A percentile compares a stretch with the other conserved stretches of the same genome.
Conservation (phyloP, 2,797 vertebrate species). For the Prunella strophiata region DNA sequence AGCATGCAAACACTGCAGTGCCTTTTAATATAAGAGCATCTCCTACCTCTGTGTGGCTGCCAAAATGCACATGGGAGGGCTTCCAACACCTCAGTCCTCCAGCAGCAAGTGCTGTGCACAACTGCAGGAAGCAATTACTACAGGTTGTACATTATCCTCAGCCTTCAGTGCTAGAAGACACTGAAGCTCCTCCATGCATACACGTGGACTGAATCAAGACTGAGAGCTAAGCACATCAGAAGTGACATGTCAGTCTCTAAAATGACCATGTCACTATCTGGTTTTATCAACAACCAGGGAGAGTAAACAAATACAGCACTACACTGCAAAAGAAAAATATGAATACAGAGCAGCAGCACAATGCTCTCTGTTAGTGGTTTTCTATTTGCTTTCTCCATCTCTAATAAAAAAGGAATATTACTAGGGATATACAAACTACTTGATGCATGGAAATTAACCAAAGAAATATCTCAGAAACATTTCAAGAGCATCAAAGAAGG, state of each 20-base stretch:
- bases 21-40: background rate
- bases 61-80: accelerated
- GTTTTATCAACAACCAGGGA: background rate
- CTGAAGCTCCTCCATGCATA: background rate
- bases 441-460: background rate
- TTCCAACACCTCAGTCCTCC: background rate
- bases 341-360: background rate
- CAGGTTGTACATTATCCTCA: background rate
- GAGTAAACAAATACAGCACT: background rate
- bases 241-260: background rate
- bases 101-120: background rate
- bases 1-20: background rate
- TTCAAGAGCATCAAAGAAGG: background rate
- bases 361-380: background rate
- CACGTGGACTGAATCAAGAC: background rate
- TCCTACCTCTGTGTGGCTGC: background rate
- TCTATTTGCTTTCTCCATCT: background rate
- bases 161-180: background rate
- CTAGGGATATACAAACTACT: background rate
- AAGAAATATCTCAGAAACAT: background rate
- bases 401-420: background rate
- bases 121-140: background rate
- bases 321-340: background rate
- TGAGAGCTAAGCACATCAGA: background rate
- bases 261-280: background rate